Conservation (phyloP, 2,113 vertebrate genomes). For the Rhinogobius similis region DNA sequence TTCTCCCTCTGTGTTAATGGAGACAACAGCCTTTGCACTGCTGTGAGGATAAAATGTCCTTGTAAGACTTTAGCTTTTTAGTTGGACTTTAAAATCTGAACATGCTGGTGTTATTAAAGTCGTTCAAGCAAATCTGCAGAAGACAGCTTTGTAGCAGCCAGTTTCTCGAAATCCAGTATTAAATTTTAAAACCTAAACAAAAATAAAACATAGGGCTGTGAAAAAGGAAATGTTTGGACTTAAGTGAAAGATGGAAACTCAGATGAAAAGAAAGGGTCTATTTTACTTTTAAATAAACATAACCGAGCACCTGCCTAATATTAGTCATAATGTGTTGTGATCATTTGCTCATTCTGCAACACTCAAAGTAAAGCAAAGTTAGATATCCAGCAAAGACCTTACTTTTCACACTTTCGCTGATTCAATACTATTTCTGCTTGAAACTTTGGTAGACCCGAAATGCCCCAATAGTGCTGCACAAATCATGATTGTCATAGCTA, state of each 20-base stretch:
- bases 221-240: not conserved
- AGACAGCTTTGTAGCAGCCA: not conserved
- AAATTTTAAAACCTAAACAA: not conserved
- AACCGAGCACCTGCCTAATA: not conserved
- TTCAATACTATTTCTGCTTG: not conserved
- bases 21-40: conserved; percentile 11
- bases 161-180: not conserved
- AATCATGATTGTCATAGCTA: not conserved
- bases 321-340: not conserved
- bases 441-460: not conserved
- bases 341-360: not conserved
- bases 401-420: not conserved
- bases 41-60: conserved; percentile 7
- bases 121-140: conserved; percentile 11
- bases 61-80: conserved; percentile 27
- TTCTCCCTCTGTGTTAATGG: conserved; percentile 27
- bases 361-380: not conserved
- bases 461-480: not conserved
- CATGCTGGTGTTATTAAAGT: conserved; percentile 11
- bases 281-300: not conserved
- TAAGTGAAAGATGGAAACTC: not conserved
- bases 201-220: conserved; percentile 7
- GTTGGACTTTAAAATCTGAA: not conserved
- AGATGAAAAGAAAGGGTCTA: conserved; percentile 43
- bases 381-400: not conserved